Conservation (phyloP, 2,113 vertebrate species). For the Dicerorhinus sumatrensis region DNA sequence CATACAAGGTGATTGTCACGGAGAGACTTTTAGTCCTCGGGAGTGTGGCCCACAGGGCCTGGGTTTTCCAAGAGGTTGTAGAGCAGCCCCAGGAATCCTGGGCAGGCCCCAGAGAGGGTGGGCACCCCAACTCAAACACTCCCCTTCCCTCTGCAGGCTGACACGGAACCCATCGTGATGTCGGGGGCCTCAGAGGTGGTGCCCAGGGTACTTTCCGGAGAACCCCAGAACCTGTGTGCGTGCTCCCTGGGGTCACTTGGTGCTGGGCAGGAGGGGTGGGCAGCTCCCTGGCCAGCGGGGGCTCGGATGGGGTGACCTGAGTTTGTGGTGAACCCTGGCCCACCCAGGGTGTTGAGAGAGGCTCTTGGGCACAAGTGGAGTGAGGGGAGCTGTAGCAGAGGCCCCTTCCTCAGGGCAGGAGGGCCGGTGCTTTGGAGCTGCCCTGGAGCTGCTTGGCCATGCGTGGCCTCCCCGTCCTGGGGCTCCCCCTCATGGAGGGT, state of each 20-base stretch:
- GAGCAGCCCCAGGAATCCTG: too few species aligned
- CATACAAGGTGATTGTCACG: accelerated
- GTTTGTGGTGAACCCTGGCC: background rate
- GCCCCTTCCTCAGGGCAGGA: background rate
- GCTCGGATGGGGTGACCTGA: background rate
- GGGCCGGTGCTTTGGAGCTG: background rate
- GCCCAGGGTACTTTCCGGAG: slow-evolving; percentile 80
- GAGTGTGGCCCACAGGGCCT: background rate
- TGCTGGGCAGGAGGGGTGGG: background rate
- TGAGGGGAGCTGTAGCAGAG: too few species aligned
- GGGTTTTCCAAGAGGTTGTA: accelerated
- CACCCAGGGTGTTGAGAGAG: background rate
- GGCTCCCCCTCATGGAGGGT: background rate
- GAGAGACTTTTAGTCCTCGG: background rate
- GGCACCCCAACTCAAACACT: background rate
- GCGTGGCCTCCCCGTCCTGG: background rate
- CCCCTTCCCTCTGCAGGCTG: slow-evolving; percentile 82
- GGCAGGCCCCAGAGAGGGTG: too few species aligned
- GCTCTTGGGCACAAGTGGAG: background rate
- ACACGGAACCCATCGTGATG: slow-evolving; percentile 70
- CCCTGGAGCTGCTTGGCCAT: background rate
- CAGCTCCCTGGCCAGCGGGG: background rate
- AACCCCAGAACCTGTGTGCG: slow-evolving; percentile 88
- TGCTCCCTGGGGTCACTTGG: slow-evolving; percentile 16
- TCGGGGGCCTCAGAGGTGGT: slow-evolving; percentile 81